Base-by-base conservation (phyloP, 2,797 vertebrate genomes). In the Propithecus deckenii region DNA sequence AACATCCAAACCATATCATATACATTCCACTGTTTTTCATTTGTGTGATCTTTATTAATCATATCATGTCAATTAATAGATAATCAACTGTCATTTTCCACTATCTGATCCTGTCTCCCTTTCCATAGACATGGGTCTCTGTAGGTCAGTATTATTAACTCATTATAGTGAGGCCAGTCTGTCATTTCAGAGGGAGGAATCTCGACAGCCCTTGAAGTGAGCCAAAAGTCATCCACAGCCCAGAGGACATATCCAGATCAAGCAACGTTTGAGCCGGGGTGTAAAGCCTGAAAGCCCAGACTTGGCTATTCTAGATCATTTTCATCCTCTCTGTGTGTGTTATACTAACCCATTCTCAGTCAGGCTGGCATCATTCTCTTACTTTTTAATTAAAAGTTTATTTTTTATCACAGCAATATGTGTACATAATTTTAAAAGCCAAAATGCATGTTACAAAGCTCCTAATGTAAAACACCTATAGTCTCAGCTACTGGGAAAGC, bases 361-460 rank as follows among this genome's bases (percentile, higher is more conserved):
- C 76, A 78, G 46, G 46, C 52, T 86, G 35, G 14, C 59, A 67
- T 80, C 38, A 35, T 91, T 93, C 4, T 30, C 79, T 80, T 83
- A 81, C 43, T 67, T 84, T 95, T 96, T 67, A 93, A 50, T 69
- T 87, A 86, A 67, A 89, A 71, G 69, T 59, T 87, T 92, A 25
- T 75, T 81, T 72, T 95, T 95, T 76, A 71, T 91, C 52, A 55
- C 20, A 93, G 22, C 15, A 95, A 35, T 67, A 32, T 38, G 28
- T 59, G 5, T 38, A 48, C 12, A 32, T 18, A 35, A 71, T 90
- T 84, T 71, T 63, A 87, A 95, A 92, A 57, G 2, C 23, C 55
- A 86, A 90, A 86, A 90, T 87, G 22, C 10, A 14, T 86, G n/a
- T 38, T 75, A 71, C 38, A 85, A 87, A 95, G 25, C 32, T 69